Evolutionary conservation across 2,113 vertebrate species (phyloP).

Genomic region (Dicrurus megarhynchus): DNA sequence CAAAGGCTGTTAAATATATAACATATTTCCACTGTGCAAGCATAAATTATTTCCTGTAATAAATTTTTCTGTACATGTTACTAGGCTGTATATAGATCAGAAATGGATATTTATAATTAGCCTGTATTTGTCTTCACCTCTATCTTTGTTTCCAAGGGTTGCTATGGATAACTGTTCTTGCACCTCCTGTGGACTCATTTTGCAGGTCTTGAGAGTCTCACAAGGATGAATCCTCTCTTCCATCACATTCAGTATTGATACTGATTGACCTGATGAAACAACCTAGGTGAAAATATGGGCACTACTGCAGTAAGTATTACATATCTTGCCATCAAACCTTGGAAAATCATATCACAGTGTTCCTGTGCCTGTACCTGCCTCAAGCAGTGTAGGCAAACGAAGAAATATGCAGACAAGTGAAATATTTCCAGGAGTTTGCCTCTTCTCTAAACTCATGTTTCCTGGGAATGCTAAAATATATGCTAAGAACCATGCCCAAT

Average conservation of each 20-base stretch:
- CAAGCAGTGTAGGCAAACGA: background rate
- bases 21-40: background rate
- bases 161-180: slow-evolving; percentile 28
- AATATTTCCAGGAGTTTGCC: background rate
- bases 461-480: background rate
- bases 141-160: slow-evolving; percentile 50
- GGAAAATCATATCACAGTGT: background rate
- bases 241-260: background rate
- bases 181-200: background rate
- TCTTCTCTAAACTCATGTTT: background rate
- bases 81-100: slow-evolving; percentile 33
- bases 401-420: background rate
- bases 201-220: background rate
- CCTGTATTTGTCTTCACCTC: slow-evolving; percentile 32
- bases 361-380: background rate
- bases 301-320: background rate
- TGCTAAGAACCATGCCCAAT: background rate
- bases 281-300: background rate
- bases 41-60: slow-evolving; percentile 39
- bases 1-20: background rate
- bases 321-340: background rate
- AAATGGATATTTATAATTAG: slow-evolving; percentile 48
- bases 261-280: background rate
- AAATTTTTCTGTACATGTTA: background rate
- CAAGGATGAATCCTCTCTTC: background rate